Conservation (phyloP, 1,140 invertebrate genomes). For the Bombus huntii region DNA sequence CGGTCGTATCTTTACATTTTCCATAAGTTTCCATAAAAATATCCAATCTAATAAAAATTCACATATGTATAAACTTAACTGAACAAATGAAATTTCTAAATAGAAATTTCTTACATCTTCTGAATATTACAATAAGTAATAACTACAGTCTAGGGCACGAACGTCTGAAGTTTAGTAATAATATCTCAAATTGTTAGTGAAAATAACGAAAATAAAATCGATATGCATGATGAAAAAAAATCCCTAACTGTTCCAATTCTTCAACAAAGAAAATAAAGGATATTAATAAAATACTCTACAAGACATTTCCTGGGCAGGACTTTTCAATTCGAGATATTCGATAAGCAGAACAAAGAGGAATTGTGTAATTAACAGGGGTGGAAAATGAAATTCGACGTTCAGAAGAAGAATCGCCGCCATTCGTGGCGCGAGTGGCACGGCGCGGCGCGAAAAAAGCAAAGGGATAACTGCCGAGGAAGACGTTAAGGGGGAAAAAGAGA, state of each 20-base stretch:
- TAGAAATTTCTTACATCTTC: too few species aligned
- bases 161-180: too few species aligned
- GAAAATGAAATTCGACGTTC: background rate
- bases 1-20: too few species aligned
- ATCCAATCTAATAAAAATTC: too few species aligned
- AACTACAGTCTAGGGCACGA: too few species aligned
- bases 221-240: background rate
- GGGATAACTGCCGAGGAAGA: conserved; percentile 23
- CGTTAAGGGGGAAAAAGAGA: conserved; percentile 45
- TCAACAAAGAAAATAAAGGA: background rate
- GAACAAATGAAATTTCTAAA: too few species aligned
- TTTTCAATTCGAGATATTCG: background rate
- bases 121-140: too few species aligned
- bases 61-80: too few species aligned
- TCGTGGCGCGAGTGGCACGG: background rate
- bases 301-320: background rate
- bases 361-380: background rate
- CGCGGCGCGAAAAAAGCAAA: background rate
- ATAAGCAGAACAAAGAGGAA: background rate
- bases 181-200: too few species aligned
- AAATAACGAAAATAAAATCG: too few species aligned
- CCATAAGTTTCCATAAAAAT: too few species aligned
- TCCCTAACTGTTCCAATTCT: background rate
- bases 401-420: background rate
- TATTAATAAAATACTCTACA: background rate